Conservation (phyloP, 2,113 vertebrate species). For the Ia io region DNA sequence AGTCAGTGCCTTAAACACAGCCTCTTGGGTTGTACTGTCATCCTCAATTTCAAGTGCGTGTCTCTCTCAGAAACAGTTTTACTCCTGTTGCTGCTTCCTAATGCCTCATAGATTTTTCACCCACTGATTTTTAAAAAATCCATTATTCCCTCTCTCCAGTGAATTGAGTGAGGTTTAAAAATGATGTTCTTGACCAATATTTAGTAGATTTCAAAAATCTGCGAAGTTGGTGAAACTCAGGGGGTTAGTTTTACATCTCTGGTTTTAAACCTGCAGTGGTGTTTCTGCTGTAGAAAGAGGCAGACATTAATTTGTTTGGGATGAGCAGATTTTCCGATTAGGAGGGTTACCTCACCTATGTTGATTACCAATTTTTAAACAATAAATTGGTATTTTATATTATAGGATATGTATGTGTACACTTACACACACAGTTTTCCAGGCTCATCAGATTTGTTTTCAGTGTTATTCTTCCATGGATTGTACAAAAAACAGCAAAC, state of each 20-base stretch:
- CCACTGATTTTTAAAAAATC: background rate
- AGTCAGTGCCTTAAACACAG: background rate
- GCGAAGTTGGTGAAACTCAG: background rate
- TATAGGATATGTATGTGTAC: background rate
- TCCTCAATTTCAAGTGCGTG: background rate
- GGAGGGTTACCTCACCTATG: background rate
- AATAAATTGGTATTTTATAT: background rate
- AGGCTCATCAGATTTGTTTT: background rate
- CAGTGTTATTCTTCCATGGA: background rate
- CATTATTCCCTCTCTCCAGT: constrained; percentile 3
- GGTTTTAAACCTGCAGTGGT: background rate
- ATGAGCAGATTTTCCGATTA: background rate
- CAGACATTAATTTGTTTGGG: background rate
- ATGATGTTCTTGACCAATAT: background rate
- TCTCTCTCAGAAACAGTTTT: background rate
- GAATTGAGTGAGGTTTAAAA: background rate
- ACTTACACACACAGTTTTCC: background rate
- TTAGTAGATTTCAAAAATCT: constrained; percentile 1
- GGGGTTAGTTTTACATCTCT: background rate
- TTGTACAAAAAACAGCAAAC: background rate
- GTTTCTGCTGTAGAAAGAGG: background rate
- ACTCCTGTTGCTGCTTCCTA: background rate
- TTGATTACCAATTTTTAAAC: background rate
- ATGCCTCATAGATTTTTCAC: background rate
- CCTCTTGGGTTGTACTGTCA: background rate